Evolutionary conservation across 1,140 invertebrate genomes (phyloP).

Genomic region (Saccostrea cuccullata): DNA sequence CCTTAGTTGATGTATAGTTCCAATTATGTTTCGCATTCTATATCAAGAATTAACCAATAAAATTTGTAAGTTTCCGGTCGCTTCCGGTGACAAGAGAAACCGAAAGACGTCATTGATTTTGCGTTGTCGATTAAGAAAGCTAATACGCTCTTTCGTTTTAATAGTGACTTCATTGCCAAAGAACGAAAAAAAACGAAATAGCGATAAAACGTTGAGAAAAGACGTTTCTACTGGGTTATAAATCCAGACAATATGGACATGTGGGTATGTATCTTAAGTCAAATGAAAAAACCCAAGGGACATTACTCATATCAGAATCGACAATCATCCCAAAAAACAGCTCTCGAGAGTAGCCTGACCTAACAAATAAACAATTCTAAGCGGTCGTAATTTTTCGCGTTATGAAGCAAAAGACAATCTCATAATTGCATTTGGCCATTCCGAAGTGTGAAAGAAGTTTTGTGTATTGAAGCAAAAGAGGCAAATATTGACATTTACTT

Average conservation of each 20-base stretch:
- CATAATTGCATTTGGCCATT: constrained; percentile 37
- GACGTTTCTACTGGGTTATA: constrained; percentile 23
- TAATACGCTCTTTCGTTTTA: constrained; percentile 26
- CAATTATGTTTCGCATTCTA: constrained; percentile 13
- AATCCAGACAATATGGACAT: constrained; percentile 19
- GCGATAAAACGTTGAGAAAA: constrained; percentile 25
- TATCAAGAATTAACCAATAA: not conserved
- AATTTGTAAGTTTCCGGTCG: constrained; percentile 26
- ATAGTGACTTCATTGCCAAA: constrained; percentile 28
- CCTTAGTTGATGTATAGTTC: constrained; percentile 11
- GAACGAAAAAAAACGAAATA: not conserved
- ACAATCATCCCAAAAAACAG: constrained; percentile 16
- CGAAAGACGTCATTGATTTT: constrained; percentile 33
- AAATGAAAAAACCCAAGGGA: not conserved
- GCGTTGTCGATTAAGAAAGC: constrained; percentile 19
- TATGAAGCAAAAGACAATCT: constrained; percentile 37
- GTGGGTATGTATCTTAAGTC: constrained; percentile 4
- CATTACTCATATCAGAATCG: constrained; percentile 21
- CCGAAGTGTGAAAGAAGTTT: constrained; percentile 9
- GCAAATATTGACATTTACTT: constrained; percentile 31
- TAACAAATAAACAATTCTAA: constrained; percentile 29
- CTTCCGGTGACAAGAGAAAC: constrained; percentile 24
- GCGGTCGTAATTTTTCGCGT: constrained; percentile 29
- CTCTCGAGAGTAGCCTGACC: constrained; percentile 21
- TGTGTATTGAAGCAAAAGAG: constrained; percentile 24